Evolutionary conservation across 1,140 invertebrate species (phyloP), one percentile per base, ranked within the genome.

Genomic region (Prorops nasuta): DNA sequence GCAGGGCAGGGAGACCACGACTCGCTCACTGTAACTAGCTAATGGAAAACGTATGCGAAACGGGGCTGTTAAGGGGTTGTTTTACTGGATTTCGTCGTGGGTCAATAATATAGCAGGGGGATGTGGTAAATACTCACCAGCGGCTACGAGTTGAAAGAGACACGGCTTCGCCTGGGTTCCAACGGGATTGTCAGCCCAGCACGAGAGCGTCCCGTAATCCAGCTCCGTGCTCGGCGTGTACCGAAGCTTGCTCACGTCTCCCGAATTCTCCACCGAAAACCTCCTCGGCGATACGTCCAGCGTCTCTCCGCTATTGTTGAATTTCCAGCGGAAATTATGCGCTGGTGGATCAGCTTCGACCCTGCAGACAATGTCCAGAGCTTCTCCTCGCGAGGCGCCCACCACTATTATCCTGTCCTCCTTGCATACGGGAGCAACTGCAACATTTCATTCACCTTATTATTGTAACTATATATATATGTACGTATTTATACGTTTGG

Each of bases 341-440:
- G 89, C 90, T 10, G 87, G 87, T 1, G 92, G 91, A 80, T 93
- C 90, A 1, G 91, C 89, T 67, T 93, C 89, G 51, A 94, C 88
- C 71, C 87, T 86, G 73, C 92, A 95, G 14, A 84, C 81, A 56
- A 94, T 90, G 69, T 92, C 85, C 35, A 92, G 81, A 16, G 84
- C 85, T 76, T 94, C 92, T 45, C 87, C 86, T 24, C 88, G 80
- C 22, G 90, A 92, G 43, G 90, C 90, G 4, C 91, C 91, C 43
- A 93, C 89, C 53, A 91, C 85, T 34, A 88, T 74, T 35, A 91
- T 85, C 53, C 86, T 81, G 49, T 89, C 86, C 21, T 81, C 78
- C 58, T 83, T 84, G 67, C 92, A 94, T 18, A 88, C 85, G 3
- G 91, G 91, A 6, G 90, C 85, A 75, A 90, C 91, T 94, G 77